Conservation (phyloP, 2,113 vertebrate species). For the Apteryx mantelli region DNA sequence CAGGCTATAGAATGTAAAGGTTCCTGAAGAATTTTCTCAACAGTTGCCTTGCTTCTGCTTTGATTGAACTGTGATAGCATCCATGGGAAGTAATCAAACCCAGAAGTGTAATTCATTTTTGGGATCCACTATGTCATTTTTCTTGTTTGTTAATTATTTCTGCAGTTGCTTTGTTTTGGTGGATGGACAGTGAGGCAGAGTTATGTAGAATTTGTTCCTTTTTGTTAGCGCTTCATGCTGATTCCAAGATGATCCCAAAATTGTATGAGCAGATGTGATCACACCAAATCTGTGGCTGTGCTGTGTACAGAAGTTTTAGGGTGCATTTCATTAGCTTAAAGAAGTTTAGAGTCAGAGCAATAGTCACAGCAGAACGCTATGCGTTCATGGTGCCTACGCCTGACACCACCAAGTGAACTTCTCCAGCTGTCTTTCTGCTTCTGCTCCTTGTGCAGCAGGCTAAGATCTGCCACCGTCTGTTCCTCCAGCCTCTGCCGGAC, state of each 20-base stretch:
- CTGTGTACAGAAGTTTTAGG: neutral
- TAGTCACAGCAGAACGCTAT: neutral
- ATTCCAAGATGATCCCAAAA: neutral
- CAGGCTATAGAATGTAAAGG: neutral
- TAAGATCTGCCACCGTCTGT: neutral
- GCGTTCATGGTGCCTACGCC: neutral
- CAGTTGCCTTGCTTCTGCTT: neutral
- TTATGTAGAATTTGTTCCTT: neutral
- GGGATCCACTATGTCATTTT: neutral
- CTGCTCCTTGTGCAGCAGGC: neutral
- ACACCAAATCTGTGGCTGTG: neutral
- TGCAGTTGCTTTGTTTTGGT: neutral
- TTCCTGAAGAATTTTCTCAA: neutral
- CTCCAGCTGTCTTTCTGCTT: neutral
- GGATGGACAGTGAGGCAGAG: neutral
- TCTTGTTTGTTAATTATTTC: neutral
- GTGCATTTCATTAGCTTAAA: neutral
- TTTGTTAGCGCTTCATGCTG: neutral
- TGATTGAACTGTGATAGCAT: neutral
- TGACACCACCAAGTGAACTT: neutral
- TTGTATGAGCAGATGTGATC: neutral
- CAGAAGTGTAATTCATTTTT: neutral
- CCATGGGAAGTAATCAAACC: neutral
- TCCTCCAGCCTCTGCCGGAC: neutral
- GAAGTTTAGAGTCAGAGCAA: rapidly evolving